Conservation (phyloP, 2,113 vertebrate genomes). For the Eleginops maclovinus region DNA sequence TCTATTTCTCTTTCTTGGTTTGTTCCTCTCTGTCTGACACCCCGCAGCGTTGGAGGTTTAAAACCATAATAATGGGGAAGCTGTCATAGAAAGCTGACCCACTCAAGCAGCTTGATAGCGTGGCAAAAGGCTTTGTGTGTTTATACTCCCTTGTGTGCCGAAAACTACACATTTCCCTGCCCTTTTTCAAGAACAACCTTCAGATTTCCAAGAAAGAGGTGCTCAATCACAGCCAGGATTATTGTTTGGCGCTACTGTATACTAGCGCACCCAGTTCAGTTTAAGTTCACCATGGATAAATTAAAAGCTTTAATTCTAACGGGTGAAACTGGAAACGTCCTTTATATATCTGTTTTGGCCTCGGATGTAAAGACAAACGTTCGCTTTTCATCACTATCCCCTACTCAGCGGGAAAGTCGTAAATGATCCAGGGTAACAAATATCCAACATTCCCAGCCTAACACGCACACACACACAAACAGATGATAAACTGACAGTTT, state of each 20-base stretch:
- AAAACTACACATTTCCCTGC: slow-evolving; percentile 10
- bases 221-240: slow-evolving; percentile 20
- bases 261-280: slow-evolving; percentile 8
- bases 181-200: slow-evolving; percentile 27
- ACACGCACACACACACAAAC: slow-evolving; percentile 54
- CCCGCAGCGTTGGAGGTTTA: slow-evolving; percentile 51
- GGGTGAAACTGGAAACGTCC: slow-evolving; percentile 24
- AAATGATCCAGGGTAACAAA: slow-evolving; percentile 63
- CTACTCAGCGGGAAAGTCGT: slow-evolving; percentile 35
- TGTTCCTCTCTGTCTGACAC: slow-evolving; percentile 41
- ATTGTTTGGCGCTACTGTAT: slow-evolving; percentile 33
- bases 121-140: slow-evolving; percentile 53
- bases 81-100: slow-evolving; percentile 72
- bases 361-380: slow-evolving; percentile 40
- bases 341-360: slow-evolving; percentile 19
- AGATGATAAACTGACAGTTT: slow-evolving; percentile 72
- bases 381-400: slow-evolving; percentile 41
- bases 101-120: slow-evolving; percentile 59
- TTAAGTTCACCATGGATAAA: slow-evolving; percentile 25
- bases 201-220: slow-evolving; percentile 32
- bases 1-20: slow-evolving; percentile 47
- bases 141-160: slow-evolving; percentile 33
- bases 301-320: slow-evolving; percentile 7
- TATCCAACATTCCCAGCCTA: slow-evolving; percentile 34
- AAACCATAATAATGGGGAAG: slow-evolving; percentile 65